Percentiles rank a stretch among this genome's conserved stretches.
These are phyloP conservation scores for Euphydryas editha DNA, from an alignment of 2,888 invertebrate genomes.

Conservation along the genomic window DNA sequence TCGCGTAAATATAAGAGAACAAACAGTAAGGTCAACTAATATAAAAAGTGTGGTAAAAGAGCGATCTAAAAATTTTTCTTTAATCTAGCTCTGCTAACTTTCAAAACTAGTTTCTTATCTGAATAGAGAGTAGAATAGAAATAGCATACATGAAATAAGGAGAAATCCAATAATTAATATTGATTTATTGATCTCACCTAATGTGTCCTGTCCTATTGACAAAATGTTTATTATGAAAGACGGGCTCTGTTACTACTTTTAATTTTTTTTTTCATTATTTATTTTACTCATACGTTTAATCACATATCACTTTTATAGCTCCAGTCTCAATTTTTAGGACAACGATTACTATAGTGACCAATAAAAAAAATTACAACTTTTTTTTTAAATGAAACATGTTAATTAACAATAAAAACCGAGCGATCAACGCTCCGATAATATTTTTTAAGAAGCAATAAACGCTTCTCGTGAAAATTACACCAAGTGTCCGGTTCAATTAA, in stretches of 20 bases:
- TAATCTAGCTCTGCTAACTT: background rate
- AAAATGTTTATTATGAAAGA: background rate
- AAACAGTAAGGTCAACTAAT: no score
- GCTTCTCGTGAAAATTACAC: constrained; percentile 27
- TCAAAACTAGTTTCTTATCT: background rate
- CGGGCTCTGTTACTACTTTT: background rate
- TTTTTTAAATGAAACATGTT: background rate
- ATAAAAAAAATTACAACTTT: background rate
- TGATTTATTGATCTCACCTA: constrained; percentile 11
- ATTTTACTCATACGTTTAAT: background rate
- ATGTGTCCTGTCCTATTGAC: background rate
- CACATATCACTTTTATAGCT: background rate
- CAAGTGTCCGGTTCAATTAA: constrained; percentile 38
- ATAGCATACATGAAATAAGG: background rate
- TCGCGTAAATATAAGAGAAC: no score
- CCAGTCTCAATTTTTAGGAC: background rate
- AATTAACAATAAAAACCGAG: constrained; percentile 5
- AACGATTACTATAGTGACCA: background rate
- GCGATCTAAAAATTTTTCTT: no score
- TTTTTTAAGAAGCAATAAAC: constrained; percentile 33
- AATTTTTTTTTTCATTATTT: background rate
- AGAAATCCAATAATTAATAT: background rate
- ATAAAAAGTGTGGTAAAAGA: no score
- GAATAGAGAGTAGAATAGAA: background rate
- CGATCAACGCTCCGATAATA: background rate